These are phyloP conservation scores for Oikopleura vanhoeffeni DNA, from an alignment of 23 tunicate species.

Conservation along the genomic window DNA sequence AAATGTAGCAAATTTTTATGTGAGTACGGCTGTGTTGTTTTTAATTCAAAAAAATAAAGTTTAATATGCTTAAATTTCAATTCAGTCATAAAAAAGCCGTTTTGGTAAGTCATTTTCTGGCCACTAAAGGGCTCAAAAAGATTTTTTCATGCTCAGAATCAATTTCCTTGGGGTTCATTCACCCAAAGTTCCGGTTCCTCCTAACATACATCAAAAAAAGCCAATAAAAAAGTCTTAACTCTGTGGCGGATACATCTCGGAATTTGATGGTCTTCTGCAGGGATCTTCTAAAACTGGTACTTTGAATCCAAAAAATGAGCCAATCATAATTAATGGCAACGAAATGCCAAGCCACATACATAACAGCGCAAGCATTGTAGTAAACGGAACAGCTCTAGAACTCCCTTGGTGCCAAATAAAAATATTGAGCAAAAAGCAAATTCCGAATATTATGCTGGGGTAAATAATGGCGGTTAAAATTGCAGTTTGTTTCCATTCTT, in stretches of 20 bases:
- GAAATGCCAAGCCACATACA: conserved; percentile 74
- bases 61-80: too few relatives aligned
- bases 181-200: too few relatives aligned
- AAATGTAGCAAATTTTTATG: too few relatives aligned
- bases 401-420: conserved; percentile 93
- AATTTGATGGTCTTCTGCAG: conserved; percentile 46
- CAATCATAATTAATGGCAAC: conserved; percentile 60
- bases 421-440: conserved; percentile 63
- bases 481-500: conserved; percentile 87
- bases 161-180: too few relatives aligned
- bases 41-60: too few relatives aligned
- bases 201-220: too few relatives aligned
- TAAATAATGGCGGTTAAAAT: conserved; percentile 64
- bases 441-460: conserved; percentile 68
- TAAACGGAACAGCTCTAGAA: conserved; percentile 91
- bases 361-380: conserved; percentile 70
- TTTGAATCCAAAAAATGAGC: conserved; percentile 86
- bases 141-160: too few relatives aligned
- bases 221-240: conserved; percentile 21
- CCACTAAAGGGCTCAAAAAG: too few relatives aligned
- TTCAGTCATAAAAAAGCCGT: too few relatives aligned
- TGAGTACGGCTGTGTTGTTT: too few relatives aligned
- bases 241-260: conserved; percentile 71
- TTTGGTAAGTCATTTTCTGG: too few relatives aligned
- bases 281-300: conserved; percentile 72